phyloP scores from a whole-genome alignment of 2,113 vertebrate species.

The Myiozetetes cayanensis region DNA sequence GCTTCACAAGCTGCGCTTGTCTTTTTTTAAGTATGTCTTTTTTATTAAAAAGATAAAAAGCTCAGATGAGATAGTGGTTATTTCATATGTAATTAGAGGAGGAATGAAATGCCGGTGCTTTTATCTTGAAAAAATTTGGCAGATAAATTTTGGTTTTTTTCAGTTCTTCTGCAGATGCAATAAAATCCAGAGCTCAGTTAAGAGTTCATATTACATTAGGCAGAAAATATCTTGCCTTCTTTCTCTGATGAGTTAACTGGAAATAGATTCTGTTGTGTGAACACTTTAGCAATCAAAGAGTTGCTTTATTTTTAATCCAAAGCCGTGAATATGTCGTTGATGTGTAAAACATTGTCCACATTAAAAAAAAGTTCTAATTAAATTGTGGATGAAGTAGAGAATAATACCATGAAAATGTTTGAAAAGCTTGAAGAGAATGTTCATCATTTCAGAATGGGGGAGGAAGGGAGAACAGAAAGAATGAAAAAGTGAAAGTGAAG shows the following conservation, averaged over 20 bases:
- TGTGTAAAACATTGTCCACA: neutral
- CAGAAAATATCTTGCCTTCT: neutral
- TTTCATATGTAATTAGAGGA: conserved; percentile 17
- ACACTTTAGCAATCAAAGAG: neutral
- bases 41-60: conserved; percentile 41
- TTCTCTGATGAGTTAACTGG: neutral
- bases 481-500: conserved; percentile 72
- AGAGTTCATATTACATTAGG: neutral
- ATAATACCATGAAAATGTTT: neutral
- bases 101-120: neutral
- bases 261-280: neutral
- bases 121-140: conserved; percentile 14
- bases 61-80: neutral
- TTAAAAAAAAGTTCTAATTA: neutral
- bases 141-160: conserved; percentile 10
- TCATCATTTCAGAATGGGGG: neutral
- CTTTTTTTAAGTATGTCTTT: neutral
- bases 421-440: neutral
- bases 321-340: neutral
- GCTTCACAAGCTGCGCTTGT: neutral
- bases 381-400: neutral
- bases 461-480: neutral
- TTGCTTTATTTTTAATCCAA: neutral
- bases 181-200: neutral
- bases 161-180: neutral